Base-by-base conservation (phyloP, 2,797 vertebrate species). In the Rhinoraja longicauda region DNA sequence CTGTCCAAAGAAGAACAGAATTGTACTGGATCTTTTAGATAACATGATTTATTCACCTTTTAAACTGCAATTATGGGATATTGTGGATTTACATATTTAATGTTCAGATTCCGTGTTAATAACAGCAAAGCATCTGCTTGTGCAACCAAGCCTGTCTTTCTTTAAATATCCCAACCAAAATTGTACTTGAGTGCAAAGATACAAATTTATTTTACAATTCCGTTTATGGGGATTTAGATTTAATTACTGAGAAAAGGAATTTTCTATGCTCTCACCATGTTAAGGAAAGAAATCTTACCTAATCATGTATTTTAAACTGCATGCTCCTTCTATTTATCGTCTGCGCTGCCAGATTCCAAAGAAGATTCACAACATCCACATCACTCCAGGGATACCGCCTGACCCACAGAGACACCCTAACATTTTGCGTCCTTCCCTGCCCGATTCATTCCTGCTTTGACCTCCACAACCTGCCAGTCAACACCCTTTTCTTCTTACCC, bases 41-140 rank as follows among this genome's bases (percentile, higher is more conserved):
- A 90, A 70, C 17, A 13, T 70, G 67, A 90, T 90, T 90, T 90
- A 72, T 90, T 90, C 64, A 90, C 67, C 88, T 70, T 90, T 90
- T 70, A 90, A 90, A 90, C 67, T 39, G 88, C 67, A 90, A 90
- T 90, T 90, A 45, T 62, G 67, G 67, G 64, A 39, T 64, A 72
- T 90, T 90, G 67, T 39, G 24, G 88, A 72, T 90, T 90, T 90
- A 90, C 88, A 90, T 90, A 39, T 90, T 15, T 90, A 45, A 21
- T 59, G 26, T 90, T 72, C 15, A 90, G 88, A 90, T 90, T 21
- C 67, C 39, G 67, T 90, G 36, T 45, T 90, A 90, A 90, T 90
- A 72, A 90, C 32, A 36, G 72, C 36, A 90, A 90, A 70, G 32
- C 59, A 86, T 86, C 32, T 70, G 36, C 72, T 64, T 70, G 36